phyloP scores from a whole-genome alignment of 2,888 invertebrate species.

The Agrenia bidenticulata region DNA sequence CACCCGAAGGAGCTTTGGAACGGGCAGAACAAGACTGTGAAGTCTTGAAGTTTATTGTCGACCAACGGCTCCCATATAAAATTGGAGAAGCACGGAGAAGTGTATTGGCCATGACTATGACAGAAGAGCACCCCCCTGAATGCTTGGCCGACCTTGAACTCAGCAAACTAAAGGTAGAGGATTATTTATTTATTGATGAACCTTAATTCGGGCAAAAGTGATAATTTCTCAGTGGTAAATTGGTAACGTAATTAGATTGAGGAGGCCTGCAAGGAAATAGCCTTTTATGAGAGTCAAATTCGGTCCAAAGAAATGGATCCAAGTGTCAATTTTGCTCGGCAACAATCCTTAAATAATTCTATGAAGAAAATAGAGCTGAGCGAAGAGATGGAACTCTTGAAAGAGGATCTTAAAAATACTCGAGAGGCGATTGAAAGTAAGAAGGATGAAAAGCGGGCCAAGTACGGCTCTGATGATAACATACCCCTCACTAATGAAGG shows the following conservation, averaged over 20 bases:
- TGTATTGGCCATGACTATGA: conserved; percentile 68
- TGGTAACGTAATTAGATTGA: conserved; percentile 11
- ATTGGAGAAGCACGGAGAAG: conserved; percentile 62
- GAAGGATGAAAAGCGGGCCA: conserved; percentile 70
- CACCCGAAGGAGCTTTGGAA: conserved; percentile 68
- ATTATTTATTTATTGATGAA: no score
- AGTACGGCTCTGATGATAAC: conserved; percentile 72
- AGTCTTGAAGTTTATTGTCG: conserved; percentile 71
- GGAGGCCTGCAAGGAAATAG: conserved; percentile 15
- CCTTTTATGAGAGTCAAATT: conserved; percentile 13
- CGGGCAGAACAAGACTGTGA: conserved; percentile 74
- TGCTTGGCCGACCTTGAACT: conserved; percentile 65
- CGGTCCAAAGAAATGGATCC: conserved; percentile 23
- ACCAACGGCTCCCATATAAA: conserved; percentile 78
- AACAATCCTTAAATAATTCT: conserved; percentile 22
- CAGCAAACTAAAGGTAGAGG: conserved; percentile 8
- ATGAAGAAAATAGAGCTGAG: conserved; percentile 22
- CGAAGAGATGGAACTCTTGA: not conserved
- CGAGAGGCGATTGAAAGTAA: conserved; percentile 58
- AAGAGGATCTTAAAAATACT: not conserved
- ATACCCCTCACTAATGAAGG: conserved; percentile 57
- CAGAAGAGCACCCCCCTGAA: conserved; percentile 65
- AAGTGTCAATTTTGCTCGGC: conserved; percentile 27
- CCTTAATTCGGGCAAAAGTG: no score
- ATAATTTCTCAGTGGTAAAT: no score